Evolutionary conservation across 2,113 vertebrate species (phyloP).

Genomic region (Macheiramphus alcinus): DNA sequence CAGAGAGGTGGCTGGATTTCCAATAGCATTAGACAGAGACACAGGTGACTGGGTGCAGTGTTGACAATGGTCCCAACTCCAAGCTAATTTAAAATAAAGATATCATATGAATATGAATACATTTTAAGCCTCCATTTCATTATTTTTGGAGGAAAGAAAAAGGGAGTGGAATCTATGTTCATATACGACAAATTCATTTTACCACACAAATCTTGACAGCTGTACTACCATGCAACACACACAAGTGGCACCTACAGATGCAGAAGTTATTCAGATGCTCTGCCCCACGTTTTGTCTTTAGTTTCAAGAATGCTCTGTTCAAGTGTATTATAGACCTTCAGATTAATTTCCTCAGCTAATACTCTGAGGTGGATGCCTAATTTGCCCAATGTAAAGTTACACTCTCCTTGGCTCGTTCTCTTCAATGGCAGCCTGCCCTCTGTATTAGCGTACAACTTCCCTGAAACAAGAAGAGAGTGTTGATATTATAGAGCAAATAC

Average conservation of each 20-base stretch:
- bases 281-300: not conserved
- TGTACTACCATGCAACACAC: not conserved
- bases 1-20: not conserved
- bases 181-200: not conserved
- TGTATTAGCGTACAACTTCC: not conserved
- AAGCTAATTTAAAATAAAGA: not conserved
- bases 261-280: not conserved
- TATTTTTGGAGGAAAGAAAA: not conserved
- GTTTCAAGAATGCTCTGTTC: not conserved
- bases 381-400: not conserved
- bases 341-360: not conserved
- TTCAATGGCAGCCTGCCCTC: conserved; percentile 25
- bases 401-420: not conserved
- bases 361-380: not conserved
- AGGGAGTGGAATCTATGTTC: not conserved
- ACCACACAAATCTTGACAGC: not conserved
- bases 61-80: not conserved
- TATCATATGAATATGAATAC: not conserved
- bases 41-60: not conserved
- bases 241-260: not conserved
- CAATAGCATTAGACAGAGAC: not conserved
- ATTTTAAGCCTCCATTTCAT: not conserved
- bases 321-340: not conserved
- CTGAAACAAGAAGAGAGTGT: not conserved
- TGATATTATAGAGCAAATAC: not conserved